phyloP scores from a whole-genome alignment of 2,888 invertebrate species.

The Calameuta idolon region DNA sequence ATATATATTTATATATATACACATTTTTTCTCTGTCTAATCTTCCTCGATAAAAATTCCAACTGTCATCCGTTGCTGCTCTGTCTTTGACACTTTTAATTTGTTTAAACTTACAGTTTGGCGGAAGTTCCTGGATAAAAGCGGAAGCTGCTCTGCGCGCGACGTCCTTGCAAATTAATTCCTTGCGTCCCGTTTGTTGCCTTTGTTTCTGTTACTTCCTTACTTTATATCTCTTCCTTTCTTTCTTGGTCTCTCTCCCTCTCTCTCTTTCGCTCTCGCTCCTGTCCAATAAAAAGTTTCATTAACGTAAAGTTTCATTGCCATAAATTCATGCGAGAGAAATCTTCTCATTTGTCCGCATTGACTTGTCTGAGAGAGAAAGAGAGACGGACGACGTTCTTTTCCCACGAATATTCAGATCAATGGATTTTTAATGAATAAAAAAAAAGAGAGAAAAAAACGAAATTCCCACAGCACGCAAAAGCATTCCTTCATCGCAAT shows the following conservation, averaged over 20 bases:
- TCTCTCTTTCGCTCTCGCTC: conserved; percentile 16
- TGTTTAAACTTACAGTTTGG: conserved; percentile 67
- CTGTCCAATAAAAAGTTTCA: not conserved
- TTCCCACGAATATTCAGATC: not conserved
- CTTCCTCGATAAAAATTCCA: not conserved
- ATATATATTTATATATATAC: too few species aligned
- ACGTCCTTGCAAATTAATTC: conserved; percentile 46
- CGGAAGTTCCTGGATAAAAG: conserved; percentile 52
- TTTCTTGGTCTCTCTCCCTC: conserved; percentile 24
- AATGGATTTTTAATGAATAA: not conserved
- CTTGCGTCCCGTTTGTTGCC: not conserved
- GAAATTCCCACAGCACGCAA: not conserved
- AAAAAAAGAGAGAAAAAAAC: not conserved
- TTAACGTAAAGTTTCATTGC: not conserved
- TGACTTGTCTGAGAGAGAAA: not conserved
- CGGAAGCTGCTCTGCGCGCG: conserved; percentile 33
- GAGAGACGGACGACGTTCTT: not conserved
- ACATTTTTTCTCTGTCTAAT: not conserved
- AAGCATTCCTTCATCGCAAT: not conserved
- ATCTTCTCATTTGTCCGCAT: not conserved
- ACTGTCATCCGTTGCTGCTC: not conserved
- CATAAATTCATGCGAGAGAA: not conserved
- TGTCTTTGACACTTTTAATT: conserved; percentile 64
- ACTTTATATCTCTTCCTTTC: not conserved
- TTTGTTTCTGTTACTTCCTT: not conserved